A percentile compares a stretch with the other conserved stretches of the same genome.
Evolutionary conservation across 2,113 vertebrate species (phyloP).

Genomic region (Rattus rattus): DNA sequence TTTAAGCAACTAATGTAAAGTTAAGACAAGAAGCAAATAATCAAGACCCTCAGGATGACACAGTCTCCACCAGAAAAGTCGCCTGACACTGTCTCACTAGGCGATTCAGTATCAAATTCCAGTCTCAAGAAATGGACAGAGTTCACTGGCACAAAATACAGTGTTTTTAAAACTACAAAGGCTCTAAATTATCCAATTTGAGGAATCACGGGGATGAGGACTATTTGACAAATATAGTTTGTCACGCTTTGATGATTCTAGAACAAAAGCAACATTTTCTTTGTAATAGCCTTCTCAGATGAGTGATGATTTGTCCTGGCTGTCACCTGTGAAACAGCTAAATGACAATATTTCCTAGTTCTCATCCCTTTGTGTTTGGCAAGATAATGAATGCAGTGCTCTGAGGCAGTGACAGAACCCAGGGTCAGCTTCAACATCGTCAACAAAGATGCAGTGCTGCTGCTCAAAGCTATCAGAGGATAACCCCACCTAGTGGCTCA

Average conservation of each 20-base stretch:
- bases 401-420: not conserved
- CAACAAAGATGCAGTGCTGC: not conserved
- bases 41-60: no score
- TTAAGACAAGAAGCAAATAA: not conserved
- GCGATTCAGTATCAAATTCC: not conserved
- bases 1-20: not conserved
- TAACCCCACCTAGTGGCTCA: not conserved
- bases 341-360: not conserved
- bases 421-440: rapidly evolving
- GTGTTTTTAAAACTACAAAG: not conserved
- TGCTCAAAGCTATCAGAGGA: not conserved
- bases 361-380: not conserved
- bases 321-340: not conserved
- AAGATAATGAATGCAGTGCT: not conserved
- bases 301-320: not conserved
- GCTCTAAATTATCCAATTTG: not conserved
- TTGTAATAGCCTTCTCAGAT: not conserved
- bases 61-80: not conserved
- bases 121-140: not conserved
- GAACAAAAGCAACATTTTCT: not conserved
- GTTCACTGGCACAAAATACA: not conserved
- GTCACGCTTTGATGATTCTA: not conserved
- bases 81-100: not conserved
- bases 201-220: not conserved
- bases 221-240: not conserved